phyloP scores from a whole-genome alignment of 2,113 vertebrate species.

The Oncorhynchus kisutch region DNA sequence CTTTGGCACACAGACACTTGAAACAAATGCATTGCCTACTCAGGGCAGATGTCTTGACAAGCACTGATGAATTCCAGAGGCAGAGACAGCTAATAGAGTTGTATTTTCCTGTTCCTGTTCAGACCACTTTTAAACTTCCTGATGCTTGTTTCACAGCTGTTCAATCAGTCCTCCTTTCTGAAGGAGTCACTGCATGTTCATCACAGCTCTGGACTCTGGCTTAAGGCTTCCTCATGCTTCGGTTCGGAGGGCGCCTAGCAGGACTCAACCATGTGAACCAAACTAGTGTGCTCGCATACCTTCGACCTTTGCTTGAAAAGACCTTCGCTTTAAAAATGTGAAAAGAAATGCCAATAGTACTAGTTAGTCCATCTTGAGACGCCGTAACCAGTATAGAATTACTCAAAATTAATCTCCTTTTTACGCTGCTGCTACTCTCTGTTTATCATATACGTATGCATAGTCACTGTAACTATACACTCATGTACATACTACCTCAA shows the following conservation, averaged over 20 bases:
- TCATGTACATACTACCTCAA: too few relatives aligned
- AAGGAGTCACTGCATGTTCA: slow-evolving; percentile 54
- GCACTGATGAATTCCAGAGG: slow-evolving; percentile 67
- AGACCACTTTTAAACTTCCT: slow-evolving; percentile 54
- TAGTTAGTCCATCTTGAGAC: too few relatives aligned
- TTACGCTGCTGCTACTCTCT: too few relatives aligned
- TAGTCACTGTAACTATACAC: too few relatives aligned
- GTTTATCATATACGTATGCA: too few relatives aligned
- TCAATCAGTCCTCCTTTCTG: slow-evolving; percentile 55
- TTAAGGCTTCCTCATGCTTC: background rate
- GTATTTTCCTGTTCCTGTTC: slow-evolving; percentile 49
- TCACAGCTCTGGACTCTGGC: slow-evolving; percentile 48
- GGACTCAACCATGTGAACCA: background rate
- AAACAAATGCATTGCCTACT: slow-evolving; percentile 68
- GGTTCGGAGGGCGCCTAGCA: background rate
- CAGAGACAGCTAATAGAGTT: slow-evolving; percentile 63
- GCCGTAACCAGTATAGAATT: too few relatives aligned
- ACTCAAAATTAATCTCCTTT: too few relatives aligned
- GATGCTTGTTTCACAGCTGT: slow-evolving; percentile 51
- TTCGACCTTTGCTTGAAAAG: too few relatives aligned
- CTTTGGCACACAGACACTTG: slow-evolving; percentile 67
- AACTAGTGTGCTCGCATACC: too few relatives aligned
- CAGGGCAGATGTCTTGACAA: slow-evolving; percentile 64
- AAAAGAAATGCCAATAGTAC: too few relatives aligned
- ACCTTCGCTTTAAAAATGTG: too few relatives aligned